A percentile compares a stretch with the other conserved stretches of the same genome.
These are phyloP conservation scores for Pollenia amentaria DNA, from an alignment of 2,888 invertebrate genomes.

Conservation along the genomic window DNA sequence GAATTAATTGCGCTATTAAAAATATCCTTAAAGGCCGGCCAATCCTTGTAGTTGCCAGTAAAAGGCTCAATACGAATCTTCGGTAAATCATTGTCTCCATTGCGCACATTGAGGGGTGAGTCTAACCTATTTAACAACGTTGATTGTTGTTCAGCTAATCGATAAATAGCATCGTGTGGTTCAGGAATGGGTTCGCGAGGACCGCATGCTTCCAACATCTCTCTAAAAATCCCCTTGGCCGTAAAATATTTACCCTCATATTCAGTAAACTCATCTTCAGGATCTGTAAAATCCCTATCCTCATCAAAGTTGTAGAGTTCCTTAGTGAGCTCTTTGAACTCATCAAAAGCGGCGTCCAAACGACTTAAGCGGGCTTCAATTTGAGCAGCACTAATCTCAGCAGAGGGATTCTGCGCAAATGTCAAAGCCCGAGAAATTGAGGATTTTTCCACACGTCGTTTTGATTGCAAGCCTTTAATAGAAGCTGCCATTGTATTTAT, in stretches of 20 bases:
- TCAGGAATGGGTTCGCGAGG: background rate
- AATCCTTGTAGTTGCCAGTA: conserved; percentile 28
- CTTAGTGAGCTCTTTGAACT: background rate
- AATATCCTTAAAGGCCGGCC: conserved; percentile 34
- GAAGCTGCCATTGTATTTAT: too few species aligned
- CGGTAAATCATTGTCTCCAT: conserved; percentile 24
- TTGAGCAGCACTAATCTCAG: background rate
- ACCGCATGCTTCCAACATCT: background rate
- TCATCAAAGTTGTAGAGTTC: background rate
- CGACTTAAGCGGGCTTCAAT: conserved; percentile 6
- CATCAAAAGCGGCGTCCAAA: conserved; percentile 1
- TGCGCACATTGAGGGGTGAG: background rate
- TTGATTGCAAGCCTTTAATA: conserved; percentile 3
- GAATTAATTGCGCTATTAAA: too few species aligned
- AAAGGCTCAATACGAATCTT: conserved; percentile 25
- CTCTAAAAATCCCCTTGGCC: background rate
- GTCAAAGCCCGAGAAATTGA: conserved; percentile 15
- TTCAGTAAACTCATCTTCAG: background rate
- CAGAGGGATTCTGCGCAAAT: conserved; percentile 15
- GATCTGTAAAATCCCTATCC: conserved; percentile 22
- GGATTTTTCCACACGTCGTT: conserved; percentile 17
- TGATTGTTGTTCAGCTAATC: conserved; percentile 23
- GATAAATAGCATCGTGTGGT: conserved; percentile 16
- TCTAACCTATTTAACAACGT: conserved; percentile 18
- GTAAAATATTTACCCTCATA: conserved; percentile 26